Evolutionary conservation across 1,140 invertebrate genomes (phyloP), one percentile per base, ranked within the genome.

Genomic region (Atta cephalotes): DNA sequence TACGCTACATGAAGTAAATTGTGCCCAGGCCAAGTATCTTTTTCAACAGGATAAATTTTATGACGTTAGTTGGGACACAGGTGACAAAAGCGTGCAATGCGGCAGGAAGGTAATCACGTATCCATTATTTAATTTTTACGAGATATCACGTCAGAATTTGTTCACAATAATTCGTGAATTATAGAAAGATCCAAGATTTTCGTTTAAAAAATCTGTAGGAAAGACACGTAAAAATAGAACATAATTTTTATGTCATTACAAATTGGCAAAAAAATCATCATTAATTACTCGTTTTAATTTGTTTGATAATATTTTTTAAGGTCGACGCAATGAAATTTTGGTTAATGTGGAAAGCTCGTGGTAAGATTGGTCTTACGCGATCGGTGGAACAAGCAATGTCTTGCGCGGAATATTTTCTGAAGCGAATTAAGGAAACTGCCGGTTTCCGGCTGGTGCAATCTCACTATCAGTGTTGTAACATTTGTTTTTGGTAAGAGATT

Each of bases 11-110:
- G 95, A 97, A 81, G 97, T 97, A 70, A 99, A 99, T 93, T 96
- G 96, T 45, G 97, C 97, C 0, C 96, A 97, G 0, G 98, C 98
- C 0, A 96, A 97, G 53, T 99, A 99, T 93, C 95, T 99, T 1
- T 99, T 99, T 92, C 98, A 99, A 92, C 97, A 98, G 89, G 98
- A 99, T 92, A 99, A 99, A 94, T 98, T 98, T 94, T 99, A 99
- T 92, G 98, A 99, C 92, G 96, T 98, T 0, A 96, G 95, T 12
- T 99, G 98, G 94, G 98, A 99, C 92, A 98, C 98, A 0, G 98
- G 98, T 0, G 98, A 99, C 93, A 99, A 99, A 93, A 98, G 98
- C 86, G 96, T 99, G 3, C 98, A 99, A 93, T 99, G 98, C 93
- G 98, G 98, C 2, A 96, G 98, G 53, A 98, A 99, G 95, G 96